A percentile compares a stretch with the other conserved stretches of the same genome.
Conservation (phyloP, 1,140 invertebrate genomes). For the Micrasema minimum region DNA sequence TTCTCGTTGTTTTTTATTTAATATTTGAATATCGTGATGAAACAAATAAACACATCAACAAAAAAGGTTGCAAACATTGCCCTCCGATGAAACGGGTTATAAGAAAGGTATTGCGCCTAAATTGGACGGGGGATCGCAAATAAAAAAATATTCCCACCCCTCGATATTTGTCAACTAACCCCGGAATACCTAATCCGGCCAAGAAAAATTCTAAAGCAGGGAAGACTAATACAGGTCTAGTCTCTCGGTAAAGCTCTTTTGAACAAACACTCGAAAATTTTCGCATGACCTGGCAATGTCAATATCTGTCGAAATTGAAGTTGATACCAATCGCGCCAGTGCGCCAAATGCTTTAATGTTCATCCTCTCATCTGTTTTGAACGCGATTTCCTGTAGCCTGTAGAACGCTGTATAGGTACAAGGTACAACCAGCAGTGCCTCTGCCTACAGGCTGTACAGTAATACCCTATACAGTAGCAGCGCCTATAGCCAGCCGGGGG, state of each 20-base stretch:
- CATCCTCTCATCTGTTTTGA: slow-evolving; percentile 18
- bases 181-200: slow-evolving; percentile 49
- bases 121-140: neutral
- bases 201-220: slow-evolving; percentile 46
- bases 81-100: neutral
- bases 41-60: too few species aligned
- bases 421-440: too few species aligned
- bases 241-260: slow-evolving; percentile 38
- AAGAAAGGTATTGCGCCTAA: slow-evolving; percentile 6
- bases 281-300: slow-evolving; percentile 42
- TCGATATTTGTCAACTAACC: slow-evolving; percentile 49
- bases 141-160: slow-evolving; percentile 43
- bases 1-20: too few species aligned
- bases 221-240: slow-evolving; percentile 13
- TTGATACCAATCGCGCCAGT: slow-evolving; percentile 34
- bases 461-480: too few species aligned
- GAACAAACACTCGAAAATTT: slow-evolving; percentile 47
- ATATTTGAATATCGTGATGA: too few species aligned
- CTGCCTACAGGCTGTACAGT: too few species aligned
- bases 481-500: too few species aligned
- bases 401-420: too few species aligned
- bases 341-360: slow-evolving; percentile 21
- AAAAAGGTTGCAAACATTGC: neutral
- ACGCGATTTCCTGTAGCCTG: neutral
- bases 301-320: slow-evolving; percentile 45